These are phyloP conservation scores for Poeciliopsis prolifica DNA, from an alignment of 2,113 vertebrate species.

Conservation along the genomic window DNA sequence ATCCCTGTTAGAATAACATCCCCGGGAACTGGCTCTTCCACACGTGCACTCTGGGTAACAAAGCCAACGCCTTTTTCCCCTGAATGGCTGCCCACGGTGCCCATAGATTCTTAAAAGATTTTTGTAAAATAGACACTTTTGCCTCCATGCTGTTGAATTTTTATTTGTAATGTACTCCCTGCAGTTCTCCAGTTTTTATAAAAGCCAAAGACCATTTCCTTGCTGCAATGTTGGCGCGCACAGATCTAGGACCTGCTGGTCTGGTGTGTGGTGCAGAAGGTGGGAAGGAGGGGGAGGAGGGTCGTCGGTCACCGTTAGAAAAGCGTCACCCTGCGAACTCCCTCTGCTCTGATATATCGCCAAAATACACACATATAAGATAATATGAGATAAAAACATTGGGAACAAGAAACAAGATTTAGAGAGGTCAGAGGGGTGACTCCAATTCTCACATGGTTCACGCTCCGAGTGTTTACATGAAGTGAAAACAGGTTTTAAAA, in stretches of 20 bases:
- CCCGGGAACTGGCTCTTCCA: constrained; percentile 80
- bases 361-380: constrained; percentile 72
- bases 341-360: constrained; percentile 62
- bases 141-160: neutral
- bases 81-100: constrained; percentile 26
- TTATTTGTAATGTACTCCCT: constrained; percentile 25
- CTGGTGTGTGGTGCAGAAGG: constrained; percentile 1
- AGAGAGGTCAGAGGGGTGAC: constrained; percentile 15
- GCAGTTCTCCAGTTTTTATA: constrained; percentile 61
- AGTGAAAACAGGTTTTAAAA: constrained; percentile 7
- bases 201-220: constrained; percentile 62
- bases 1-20: constrained; percentile 80
- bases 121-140: constrained; percentile 20
- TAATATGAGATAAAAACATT: constrained; percentile 22
- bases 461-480: constrained; percentile 1
- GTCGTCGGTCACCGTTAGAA: constrained; percentile 66
- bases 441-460: constrained; percentile 35
- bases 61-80: constrained; percentile 67
- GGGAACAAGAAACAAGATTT: constrained; percentile 32
- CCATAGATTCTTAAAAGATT: constrained; percentile 23
- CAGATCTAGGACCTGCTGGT: constrained; percentile 51
- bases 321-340: constrained; percentile 55
- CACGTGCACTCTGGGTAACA: constrained; percentile 57
- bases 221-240: constrained; percentile 38
- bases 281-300: neutral